Conservation (phyloP, 2,797 vertebrate genomes). For the Antrozous pallidus region DNA sequence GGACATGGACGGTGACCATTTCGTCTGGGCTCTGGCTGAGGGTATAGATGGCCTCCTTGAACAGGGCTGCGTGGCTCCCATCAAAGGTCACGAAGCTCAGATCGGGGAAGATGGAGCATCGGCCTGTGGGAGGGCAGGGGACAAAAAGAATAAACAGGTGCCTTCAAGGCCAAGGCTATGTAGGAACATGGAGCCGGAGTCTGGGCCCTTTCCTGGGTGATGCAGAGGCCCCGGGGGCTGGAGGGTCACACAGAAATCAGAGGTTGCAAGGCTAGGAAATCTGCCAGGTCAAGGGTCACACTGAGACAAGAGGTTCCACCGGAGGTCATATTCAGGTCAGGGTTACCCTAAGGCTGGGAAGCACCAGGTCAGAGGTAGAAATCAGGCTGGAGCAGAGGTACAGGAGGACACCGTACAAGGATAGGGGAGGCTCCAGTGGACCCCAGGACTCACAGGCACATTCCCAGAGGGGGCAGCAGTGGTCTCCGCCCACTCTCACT, state of each 20-base stretch:
- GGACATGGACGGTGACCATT: constrained; percentile 88
- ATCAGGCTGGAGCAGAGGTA: neutral
- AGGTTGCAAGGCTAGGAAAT: neutral
- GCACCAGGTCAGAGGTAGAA: neutral
- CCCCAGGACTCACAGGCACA: constrained; percentile 92
- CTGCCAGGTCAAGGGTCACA: neutral
- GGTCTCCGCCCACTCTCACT: constrained; percentile 91
- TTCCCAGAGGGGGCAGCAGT: constrained; percentile 96
- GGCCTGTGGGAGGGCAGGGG: constrained; percentile 83
- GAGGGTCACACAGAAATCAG: neutral
- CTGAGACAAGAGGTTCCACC: neutral
- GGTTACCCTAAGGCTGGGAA: neutral
- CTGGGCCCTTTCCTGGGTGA: neutral
- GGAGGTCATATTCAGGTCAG: neutral
- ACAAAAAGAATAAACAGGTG: neutral
- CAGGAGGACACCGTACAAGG: neutral
- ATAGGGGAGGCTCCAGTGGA: neutral
- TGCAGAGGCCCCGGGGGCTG: neutral
- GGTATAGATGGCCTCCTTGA: constrained; percentile 93
- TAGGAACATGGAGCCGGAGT: neutral
- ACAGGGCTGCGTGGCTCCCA: constrained; percentile 90
- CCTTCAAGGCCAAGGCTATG: neutral
- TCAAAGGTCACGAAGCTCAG: constrained; percentile 95
- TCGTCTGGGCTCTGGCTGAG: constrained; percentile 90
- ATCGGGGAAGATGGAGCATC: constrained; percentile 95